Percentiles rank a stretch among this genome's conserved stretches.
phyloP scores from a whole-genome alignment of 2,113 vertebrate species.

The Phyllostomus hastatus region DNA sequence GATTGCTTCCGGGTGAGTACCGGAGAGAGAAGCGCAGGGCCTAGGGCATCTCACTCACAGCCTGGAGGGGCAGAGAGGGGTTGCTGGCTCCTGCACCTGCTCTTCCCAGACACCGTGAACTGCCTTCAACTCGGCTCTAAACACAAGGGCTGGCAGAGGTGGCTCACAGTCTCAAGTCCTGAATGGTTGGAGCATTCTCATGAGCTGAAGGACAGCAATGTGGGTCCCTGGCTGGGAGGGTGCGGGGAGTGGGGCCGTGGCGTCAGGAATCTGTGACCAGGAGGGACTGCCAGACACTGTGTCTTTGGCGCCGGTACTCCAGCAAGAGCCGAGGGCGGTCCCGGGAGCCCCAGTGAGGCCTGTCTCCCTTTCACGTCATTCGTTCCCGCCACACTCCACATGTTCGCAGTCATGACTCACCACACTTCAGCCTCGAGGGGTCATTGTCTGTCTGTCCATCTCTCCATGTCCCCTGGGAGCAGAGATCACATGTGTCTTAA shows the following conservation, averaged over 20 bases:
- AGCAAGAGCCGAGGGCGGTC: background rate
- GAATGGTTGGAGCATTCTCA: background rate
- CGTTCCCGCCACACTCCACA: accelerated
- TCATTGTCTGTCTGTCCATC: background rate
- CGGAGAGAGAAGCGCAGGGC: background rate
- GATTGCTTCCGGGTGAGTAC: background rate
- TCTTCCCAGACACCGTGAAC: background rate
- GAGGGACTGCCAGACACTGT: background rate
- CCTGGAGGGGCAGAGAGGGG: background rate
- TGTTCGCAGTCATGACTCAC: no score
- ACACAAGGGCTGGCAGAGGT: background rate
- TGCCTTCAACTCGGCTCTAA: background rate
- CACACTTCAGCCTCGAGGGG: background rate
- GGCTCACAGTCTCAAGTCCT: background rate
- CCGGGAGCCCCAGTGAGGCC: background rate
- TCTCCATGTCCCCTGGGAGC: accelerated
- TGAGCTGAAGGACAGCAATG: background rate
- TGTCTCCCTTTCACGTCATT: background rate
- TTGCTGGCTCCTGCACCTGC: accelerated
- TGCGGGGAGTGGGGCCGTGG: accelerated
- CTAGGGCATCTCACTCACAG: background rate
- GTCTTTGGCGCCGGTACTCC: background rate
- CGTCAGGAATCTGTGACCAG: background rate
- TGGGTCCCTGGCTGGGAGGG: background rate
- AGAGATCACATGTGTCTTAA: accelerated